Percentiles rank a stretch among this genome's conserved stretches.
Conservation (phyloP, 2,113 vertebrate genomes). For the Cercopithecus mona region DNA sequence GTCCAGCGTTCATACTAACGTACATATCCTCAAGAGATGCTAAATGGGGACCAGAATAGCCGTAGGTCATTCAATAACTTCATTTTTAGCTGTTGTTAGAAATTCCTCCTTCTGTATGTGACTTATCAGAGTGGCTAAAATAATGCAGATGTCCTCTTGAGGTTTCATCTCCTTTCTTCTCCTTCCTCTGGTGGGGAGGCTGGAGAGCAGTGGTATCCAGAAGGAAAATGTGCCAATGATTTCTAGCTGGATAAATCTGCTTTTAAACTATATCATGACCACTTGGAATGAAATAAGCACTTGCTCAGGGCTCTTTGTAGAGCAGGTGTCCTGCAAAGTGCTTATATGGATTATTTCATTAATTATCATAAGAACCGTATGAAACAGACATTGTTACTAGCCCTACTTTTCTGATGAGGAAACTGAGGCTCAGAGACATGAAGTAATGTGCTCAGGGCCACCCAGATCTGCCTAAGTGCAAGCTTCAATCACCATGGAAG, state of each 20-base stretch:
- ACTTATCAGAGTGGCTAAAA: background rate
- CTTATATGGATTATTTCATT: background rate
- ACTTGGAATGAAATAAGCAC: conserved; percentile 6
- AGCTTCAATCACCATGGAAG: background rate
- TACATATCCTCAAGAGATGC: background rate
- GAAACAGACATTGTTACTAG: background rate
- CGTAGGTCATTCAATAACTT: background rate
- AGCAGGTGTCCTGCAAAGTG: background rate
- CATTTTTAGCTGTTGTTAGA: background rate
- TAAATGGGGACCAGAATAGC: background rate
- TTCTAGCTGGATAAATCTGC: conserved; percentile 23
- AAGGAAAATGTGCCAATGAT: conserved; percentile 23
- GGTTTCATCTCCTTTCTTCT: conserved; percentile 4
- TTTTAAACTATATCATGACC: conserved; percentile 4
- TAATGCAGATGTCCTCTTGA: background rate
- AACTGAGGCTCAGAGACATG: background rate
- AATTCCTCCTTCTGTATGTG: background rate
- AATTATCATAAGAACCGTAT: background rate
- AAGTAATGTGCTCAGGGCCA: background rate
- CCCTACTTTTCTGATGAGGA: background rate
- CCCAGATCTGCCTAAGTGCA: background rate
- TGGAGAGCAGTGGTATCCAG: background rate
- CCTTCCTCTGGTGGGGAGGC: background rate
- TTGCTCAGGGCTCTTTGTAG: background rate
- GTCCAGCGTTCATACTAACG: background rate